These are phyloP conservation scores for Brachionus koreanus DNA, from an alignment of 1,140 invertebrate species.

Conservation along the genomic window DNA sequence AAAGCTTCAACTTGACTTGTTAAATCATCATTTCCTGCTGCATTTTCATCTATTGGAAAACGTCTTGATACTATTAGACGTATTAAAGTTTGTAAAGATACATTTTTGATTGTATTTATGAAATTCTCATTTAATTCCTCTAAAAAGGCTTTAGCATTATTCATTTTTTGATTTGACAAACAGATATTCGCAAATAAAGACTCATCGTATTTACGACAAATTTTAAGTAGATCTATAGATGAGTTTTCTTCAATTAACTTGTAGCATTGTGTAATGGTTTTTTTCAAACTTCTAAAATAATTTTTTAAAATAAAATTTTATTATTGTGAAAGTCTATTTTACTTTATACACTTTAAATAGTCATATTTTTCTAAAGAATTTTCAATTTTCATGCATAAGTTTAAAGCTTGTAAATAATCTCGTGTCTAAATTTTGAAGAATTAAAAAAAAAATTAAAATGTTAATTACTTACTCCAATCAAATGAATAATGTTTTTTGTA, in stretches of 20 bases:
- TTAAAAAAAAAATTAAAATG: not conserved
- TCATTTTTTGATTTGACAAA: not conserved
- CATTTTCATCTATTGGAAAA: not conserved
- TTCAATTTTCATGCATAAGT: not conserved
- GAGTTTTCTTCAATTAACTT: constrained; percentile 19
- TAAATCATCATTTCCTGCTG: not conserved
- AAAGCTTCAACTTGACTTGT: not conserved
- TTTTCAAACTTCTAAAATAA: not conserved
- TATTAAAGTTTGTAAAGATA: constrained; percentile 6
- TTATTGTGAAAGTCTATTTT: not conserved
- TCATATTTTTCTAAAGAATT: not conserved
- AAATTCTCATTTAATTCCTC: constrained; percentile 4
- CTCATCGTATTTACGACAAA: constrained; percentile 14
- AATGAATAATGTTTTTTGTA: not conserved
- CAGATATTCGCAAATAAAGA: not conserved
- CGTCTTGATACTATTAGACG: not conserved
- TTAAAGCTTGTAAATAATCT: not conserved
- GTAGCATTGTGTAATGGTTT: not conserved
- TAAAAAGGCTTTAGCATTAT: not conserved
- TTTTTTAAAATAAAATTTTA: not conserved
- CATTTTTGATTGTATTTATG: not conserved
- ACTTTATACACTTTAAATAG: constrained; percentile 9
- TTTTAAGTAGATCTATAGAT: not conserved
- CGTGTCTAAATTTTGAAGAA: not conserved
- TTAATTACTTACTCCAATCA: not conserved